These are phyloP conservation scores for Cataglyphis livida DNA, from an alignment of 2,888 invertebrate species.

Conservation along the genomic window DNA sequence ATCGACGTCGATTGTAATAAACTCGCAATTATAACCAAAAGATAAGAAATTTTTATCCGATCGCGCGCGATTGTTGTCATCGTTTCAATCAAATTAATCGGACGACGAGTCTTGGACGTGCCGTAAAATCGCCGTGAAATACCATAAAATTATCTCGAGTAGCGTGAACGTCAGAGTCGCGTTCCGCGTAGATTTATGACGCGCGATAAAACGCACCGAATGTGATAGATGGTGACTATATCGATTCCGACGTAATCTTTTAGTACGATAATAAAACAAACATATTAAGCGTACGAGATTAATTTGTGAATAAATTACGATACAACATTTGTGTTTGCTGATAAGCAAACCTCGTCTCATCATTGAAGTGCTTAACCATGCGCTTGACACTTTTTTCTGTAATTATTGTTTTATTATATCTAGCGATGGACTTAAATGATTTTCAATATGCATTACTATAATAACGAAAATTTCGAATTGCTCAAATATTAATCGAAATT, in stretches of 20 bases:
- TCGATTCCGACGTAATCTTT: constrained; percentile 5
- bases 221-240: not conserved
- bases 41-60: constrained; percentile 19
- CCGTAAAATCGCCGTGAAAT: constrained; percentile 48
- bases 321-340: not conserved
- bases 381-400: not conserved
- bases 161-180: not conserved
- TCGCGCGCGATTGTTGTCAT: constrained; percentile 36
- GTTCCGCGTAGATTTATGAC: constrained; percentile 50
- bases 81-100: constrained; percentile 59
- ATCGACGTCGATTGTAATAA: constrained; percentile 45
- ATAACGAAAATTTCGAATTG: not conserved
- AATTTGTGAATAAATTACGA: constrained; percentile 3
- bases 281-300: not conserved
- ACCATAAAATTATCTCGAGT: constrained; percentile 59
- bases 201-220: constrained; percentile 19
- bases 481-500: not conserved
- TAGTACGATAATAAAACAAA: constrained; percentile 15
- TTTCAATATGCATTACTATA: not conserved
- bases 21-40: constrained; percentile 39
- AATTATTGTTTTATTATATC: not conserved
- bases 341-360: not conserved
- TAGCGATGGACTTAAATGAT: not conserved
- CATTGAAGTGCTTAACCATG: not conserved
- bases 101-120: constrained; percentile 17